phyloP scores from a whole-genome alignment of 2,888 invertebrate genomes.

The Tipula unca region DNA sequence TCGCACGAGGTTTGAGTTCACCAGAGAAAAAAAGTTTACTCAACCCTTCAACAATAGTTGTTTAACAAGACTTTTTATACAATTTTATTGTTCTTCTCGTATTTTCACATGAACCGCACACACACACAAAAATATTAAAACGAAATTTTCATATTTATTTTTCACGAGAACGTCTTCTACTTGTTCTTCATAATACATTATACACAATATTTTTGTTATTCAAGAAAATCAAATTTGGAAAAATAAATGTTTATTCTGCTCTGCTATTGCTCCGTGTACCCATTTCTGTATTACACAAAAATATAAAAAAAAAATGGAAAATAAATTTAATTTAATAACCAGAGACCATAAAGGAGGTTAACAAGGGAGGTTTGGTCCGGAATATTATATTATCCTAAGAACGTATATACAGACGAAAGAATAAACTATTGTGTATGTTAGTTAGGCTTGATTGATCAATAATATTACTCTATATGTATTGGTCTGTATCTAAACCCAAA shows the following conservation, averaged over 20 bases:
- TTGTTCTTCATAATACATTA: not conserved
- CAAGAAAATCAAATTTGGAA: not conserved
- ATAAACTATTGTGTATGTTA: not conserved
- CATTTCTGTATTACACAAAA: not conserved
- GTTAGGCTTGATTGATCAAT: not conserved
- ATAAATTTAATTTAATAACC: not conserved
- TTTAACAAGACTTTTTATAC: not conserved
- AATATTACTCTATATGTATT: no score
- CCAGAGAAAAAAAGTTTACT: not conserved
- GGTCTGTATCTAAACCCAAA: not conserved
- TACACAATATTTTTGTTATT: not conserved
- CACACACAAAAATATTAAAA: not conserved
- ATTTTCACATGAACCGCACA: not conserved
- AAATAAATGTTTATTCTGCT: not conserved
- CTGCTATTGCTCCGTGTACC: not conserved
- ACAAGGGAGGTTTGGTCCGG: not conserved
- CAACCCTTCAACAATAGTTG: not conserved
- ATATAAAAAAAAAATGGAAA: not conserved
- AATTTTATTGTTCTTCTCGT: not conserved
- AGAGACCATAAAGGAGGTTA: not conserved
- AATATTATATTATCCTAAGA: not conserved
- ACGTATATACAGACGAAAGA: not conserved
- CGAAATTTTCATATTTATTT: not conserved
- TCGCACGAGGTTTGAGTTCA: not conserved
- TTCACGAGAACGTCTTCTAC: not conserved